These are phyloP conservation scores for Zaprionus lineosus DNA, from an alignment of 2,888 invertebrate species.

Conservation along the genomic window DNA sequence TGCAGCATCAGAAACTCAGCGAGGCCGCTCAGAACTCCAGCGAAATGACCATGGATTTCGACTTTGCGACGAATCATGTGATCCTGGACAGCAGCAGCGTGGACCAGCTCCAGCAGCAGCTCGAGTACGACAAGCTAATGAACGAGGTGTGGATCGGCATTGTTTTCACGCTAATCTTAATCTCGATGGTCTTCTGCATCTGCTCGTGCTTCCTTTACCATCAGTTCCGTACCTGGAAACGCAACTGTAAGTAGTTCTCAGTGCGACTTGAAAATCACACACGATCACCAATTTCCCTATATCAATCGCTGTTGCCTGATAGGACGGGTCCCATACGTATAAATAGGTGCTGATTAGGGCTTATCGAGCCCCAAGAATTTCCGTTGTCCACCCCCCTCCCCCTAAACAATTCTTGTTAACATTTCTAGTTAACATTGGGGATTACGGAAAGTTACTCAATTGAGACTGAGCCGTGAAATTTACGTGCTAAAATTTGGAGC, in stretches of 20 bases:
- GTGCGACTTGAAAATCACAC: too few relatives aligned
- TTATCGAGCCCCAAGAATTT: neutral
- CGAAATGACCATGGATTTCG: conserved; percentile 63
- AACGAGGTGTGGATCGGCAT: conserved; percentile 87
- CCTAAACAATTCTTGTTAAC: too few relatives aligned
- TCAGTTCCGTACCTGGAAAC: conserved; percentile 87
- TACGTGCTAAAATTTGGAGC: conserved; percentile 34
- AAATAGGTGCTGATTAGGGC: neutral
- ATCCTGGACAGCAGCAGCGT: conserved; percentile 77
- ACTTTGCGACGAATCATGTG: conserved; percentile 73
- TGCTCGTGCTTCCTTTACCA: conserved; percentile 86
- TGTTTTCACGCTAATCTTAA: conserved; percentile 85
- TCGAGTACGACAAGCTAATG: conserved; percentile 85
- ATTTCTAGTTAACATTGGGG: too few relatives aligned
- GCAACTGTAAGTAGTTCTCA: conserved; percentile 85
- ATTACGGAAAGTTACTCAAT: too few relatives aligned
- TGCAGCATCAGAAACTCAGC: conserved; percentile 62
- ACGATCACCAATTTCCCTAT: too few relatives aligned
- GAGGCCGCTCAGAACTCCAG: conserved; percentile 41
- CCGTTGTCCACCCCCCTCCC: too few relatives aligned
- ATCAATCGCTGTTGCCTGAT: too few relatives aligned
- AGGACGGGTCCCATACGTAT: too few relatives aligned
- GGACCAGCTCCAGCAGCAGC: conserved; percentile 80
- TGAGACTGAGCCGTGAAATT: neutral
- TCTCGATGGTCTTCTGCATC: conserved; percentile 86